Percentiles rank a stretch among this genome's conserved stretches.
Evolutionary conservation across 2,888 invertebrate species (phyloP).

Genomic region (Thecocarcelia acutangulata): DNA sequence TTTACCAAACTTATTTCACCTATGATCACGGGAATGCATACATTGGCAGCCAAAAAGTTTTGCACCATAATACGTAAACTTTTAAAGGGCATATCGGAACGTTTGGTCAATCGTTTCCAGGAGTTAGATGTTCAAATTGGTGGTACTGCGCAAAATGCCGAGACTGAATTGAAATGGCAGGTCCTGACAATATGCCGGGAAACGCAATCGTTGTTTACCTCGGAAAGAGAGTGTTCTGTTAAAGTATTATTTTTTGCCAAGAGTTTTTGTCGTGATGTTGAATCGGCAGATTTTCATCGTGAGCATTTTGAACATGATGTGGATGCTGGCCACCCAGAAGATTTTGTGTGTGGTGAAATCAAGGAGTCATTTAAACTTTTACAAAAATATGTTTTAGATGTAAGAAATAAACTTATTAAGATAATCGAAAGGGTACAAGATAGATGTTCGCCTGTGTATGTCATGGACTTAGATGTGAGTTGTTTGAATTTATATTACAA

Average conservation of each 20-base stretch:
- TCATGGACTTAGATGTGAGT: slow-evolving; percentile 75
- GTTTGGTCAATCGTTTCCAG: slow-evolving; percentile 81
- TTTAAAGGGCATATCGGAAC: slow-evolving; percentile 81
- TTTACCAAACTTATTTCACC: slow-evolving; percentile 90
- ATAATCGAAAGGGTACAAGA: slow-evolving; percentile 79
- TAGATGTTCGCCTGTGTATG: slow-evolving; percentile 77
- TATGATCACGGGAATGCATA: slow-evolving; percentile 89
- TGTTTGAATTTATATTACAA: background rate
- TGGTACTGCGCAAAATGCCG: slow-evolving; percentile 76
- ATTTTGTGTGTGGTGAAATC: slow-evolving; percentile 83
- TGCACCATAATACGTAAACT: slow-evolving; percentile 84
- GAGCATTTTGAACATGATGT: slow-evolving; percentile 80
- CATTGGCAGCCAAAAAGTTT: slow-evolving; percentile 89
- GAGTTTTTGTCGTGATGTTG: slow-evolving; percentile 86
- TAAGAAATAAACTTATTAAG: slow-evolving; percentile 81
- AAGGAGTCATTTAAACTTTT: slow-evolving; percentile 84
- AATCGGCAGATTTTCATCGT: slow-evolving; percentile 82
- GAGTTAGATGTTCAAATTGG: slow-evolving; percentile 80
- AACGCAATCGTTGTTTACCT: slow-evolving; percentile 89
- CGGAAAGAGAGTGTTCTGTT: slow-evolving; percentile 89
- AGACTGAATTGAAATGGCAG: slow-evolving; percentile 79
- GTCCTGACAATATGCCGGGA: slow-evolving; percentile 86
- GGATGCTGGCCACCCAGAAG: slow-evolving; percentile 80
- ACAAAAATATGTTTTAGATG: slow-evolving; percentile 82
- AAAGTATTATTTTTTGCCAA: slow-evolving; percentile 92